Percentiles rank a stretch among this genome's conserved stretches.
Conservation (phyloP, 1,140 invertebrate genomes). For the Pogonomyrmex barbatus region DNA sequence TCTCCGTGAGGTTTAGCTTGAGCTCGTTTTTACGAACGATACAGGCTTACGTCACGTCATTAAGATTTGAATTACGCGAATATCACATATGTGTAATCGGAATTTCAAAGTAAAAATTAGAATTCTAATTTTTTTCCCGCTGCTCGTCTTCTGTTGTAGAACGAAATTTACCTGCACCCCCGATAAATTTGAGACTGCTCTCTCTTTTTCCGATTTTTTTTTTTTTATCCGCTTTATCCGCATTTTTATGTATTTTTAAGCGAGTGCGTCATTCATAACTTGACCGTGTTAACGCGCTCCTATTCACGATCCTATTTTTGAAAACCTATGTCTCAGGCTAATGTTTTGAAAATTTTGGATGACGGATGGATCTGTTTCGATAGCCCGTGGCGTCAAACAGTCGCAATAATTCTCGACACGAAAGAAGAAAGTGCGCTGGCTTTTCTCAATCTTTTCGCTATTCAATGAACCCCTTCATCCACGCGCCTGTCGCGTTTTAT, state of each 20-base stretch:
- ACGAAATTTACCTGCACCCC: background rate
- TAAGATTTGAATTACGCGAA: background rate
- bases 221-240: constrained; percentile 4
- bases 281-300: background rate
- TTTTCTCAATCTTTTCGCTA: constrained; percentile 44
- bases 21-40: background rate
- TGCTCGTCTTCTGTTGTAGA: background rate
- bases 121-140: background rate
- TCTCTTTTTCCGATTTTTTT: background rate
- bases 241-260: background rate
- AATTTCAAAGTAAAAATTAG: background rate
- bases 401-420: constrained; percentile 40
- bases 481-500: constrained; percentile 58
- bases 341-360: constrained; percentile 18
- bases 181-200: background rate
- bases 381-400: constrained; percentile 14
- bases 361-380: background rate
- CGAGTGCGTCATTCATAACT: constrained; percentile 19
- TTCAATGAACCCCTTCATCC: constrained; percentile 55
- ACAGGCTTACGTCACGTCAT: no score
- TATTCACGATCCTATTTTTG: constrained; percentile 35
- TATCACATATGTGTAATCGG: background rate
- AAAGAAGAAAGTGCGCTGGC: constrained; percentile 38
- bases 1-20: background rate
- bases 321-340: background rate